These are phyloP conservation scores for Protodeltote pygarga DNA, from an alignment of 2,888 invertebrate genomes.

Conservation along the genomic window DNA sequence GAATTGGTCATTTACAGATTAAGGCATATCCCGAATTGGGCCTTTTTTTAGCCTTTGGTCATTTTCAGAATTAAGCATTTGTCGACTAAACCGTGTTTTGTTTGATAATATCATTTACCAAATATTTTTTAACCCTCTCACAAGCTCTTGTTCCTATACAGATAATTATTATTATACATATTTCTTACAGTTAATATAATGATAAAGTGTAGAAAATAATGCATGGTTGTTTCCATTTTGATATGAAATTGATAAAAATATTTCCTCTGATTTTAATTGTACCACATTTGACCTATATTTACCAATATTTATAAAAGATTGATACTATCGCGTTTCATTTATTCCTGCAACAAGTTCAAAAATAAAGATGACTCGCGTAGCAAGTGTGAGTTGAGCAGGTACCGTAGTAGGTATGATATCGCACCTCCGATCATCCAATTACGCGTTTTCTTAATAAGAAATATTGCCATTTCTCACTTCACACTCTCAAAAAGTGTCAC, in stretches of 20 bases:
- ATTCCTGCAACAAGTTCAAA: background rate
- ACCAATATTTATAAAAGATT: conserved; percentile 87
- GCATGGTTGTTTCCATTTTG: conserved; percentile 83
- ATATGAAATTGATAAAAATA: conserved; percentile 84
- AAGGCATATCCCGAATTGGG: too few species aligned
- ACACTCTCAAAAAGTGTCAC: too few species aligned
- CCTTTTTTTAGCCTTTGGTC: too few species aligned
- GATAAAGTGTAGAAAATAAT: conserved; percentile 87
- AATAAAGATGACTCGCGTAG: too few species aligned
- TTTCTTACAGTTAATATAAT: conserved; percentile 69
- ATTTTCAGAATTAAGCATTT: too few species aligned
- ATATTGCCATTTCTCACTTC: too few species aligned
- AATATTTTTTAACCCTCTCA: conserved; percentile 55
- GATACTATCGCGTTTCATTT: conserved; percentile 78
- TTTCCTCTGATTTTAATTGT: conserved; percentile 86
- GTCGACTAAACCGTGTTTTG: background rate
- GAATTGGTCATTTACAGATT: too few species aligned
- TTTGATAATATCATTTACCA: background rate
- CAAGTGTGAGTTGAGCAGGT: too few species aligned
- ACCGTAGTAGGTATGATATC: too few species aligned
- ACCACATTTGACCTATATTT: conserved; percentile 86
- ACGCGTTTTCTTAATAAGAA: too few species aligned
- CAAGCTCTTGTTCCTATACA: conserved; percentile 78
- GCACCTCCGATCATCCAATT: too few species aligned
- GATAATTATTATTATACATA: conserved; percentile 66